A percentile compares a stretch with the other conserved stretches of the same genome.
Evolutionary conservation across 2,888 invertebrate species (phyloP).

Genomic region (Prosapia bicincta): DNA sequence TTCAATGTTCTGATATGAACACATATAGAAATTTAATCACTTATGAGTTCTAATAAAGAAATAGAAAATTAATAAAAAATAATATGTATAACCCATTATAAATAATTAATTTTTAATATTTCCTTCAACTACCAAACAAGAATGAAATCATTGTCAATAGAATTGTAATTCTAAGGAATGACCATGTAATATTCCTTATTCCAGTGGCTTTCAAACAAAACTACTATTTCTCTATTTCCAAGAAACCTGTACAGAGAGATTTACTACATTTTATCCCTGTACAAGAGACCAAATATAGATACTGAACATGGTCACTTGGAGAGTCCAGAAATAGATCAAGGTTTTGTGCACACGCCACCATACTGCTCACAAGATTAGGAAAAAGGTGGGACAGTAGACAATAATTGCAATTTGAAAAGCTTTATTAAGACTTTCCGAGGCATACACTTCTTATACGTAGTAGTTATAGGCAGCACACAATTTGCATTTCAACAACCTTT

Average conservation of each 20-base stretch:
- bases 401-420: background rate
- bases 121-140: too few species aligned
- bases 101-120: too few species aligned
- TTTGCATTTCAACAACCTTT: background rate
- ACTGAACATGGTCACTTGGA: background rate
- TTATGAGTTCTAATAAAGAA: too few species aligned
- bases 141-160: too few species aligned
- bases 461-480: background rate
- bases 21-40: too few species aligned
- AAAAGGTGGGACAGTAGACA: slow-evolving; percentile 1
- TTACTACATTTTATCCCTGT: background rate
- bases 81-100: too few species aligned
- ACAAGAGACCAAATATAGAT: background rate
- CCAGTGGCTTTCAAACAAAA: too few species aligned
- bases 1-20: too few species aligned
- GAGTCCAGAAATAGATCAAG: background rate
- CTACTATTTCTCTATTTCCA: background rate
- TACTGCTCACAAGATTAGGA: background rate
- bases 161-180: too few species aligned
- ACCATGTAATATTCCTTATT: too few species aligned
- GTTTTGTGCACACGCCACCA: background rate
- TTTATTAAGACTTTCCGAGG: background rate
- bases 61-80: too few species aligned
- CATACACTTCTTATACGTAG: background rate
- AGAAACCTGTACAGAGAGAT: background rate